A percentile compares a stretch with the other conserved stretches of the same genome.
Evolutionary conservation across 2,113 vertebrate species (phyloP).

Genomic region (Limanda limanda): DNA sequence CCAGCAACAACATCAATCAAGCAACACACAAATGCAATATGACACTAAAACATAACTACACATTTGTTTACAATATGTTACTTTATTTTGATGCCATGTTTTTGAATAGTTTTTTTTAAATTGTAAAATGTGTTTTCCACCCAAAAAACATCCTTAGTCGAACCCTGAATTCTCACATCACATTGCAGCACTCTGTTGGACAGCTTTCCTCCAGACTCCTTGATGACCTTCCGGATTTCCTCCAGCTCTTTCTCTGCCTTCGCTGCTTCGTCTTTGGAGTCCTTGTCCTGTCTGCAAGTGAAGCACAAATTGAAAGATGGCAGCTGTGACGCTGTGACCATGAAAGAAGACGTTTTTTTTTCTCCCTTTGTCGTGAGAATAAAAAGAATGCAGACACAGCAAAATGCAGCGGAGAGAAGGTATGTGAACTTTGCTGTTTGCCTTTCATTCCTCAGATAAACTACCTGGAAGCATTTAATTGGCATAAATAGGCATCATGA

Average conservation of each 20-base stretch:
- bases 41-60: background rate
- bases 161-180: conserved; percentile 81
- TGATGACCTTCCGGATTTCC: conserved; percentile 91
- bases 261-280: conserved; percentile 88
- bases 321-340: conserved; percentile 39
- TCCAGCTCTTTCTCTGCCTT: conserved; percentile 90
- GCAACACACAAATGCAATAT: background rate
- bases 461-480: conserved; percentile 11
- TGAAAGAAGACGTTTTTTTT: conserved; percentile 23
- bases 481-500: background rate
- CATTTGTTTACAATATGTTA: background rate
- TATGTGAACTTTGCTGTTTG: background rate
- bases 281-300: conserved; percentile 89
- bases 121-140: background rate
- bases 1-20: background rate
- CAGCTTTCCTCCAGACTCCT: conserved; percentile 92
- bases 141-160: background rate
- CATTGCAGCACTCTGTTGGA: conserved; percentile 87
- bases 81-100: background rate
- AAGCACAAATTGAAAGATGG: conserved; percentile 38
- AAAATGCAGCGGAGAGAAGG: conserved; percentile 2
- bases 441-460: conserved; percentile 5
- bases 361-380: background rate
- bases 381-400: background rate
- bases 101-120: background rate